phyloP scores from a whole-genome alignment of 2,888 invertebrate genomes.

The Luperina nickerlii region DNA sequence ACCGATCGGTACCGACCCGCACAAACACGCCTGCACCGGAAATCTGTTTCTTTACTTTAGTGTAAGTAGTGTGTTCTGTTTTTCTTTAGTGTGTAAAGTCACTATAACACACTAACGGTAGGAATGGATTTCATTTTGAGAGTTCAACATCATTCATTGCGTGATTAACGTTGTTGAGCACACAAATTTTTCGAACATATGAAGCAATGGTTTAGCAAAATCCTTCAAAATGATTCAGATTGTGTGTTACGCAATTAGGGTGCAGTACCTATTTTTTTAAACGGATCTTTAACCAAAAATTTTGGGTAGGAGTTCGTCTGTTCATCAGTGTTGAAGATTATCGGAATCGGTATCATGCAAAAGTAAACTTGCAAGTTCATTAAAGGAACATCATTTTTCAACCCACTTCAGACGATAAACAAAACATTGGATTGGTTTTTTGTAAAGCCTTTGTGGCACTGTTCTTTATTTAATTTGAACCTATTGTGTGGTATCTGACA shows the following conservation, averaged over 20 bases:
- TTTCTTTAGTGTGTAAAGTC: too few species aligned
- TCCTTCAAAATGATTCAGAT: background rate
- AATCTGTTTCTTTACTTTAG: too few species aligned
- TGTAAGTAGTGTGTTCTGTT: too few species aligned
- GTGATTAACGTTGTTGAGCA: background rate
- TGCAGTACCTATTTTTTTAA: background rate
- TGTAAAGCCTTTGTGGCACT: background rate
- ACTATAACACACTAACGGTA: background rate
- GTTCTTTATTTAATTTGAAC: slow-evolving; percentile 37
- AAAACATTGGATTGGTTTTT: slow-evolving; percentile 34
- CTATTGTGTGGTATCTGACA: slow-evolving; percentile 43
- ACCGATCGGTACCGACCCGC: too few species aligned
- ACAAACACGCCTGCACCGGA: too few species aligned
- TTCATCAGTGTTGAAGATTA: background rate
- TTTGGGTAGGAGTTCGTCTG: background rate
- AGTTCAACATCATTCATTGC: background rate
- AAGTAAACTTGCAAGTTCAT: background rate
- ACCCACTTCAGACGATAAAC: slow-evolving; percentile 25
- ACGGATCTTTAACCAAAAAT: background rate
- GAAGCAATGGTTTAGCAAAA: background rate
- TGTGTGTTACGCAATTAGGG: background rate
- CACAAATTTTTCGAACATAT: background rate
- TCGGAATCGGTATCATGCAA: background rate
- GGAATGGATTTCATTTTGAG: background rate
- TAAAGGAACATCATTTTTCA: background rate